Evolutionary conservation across 1,140 invertebrate genomes (phyloP), one percentile per base, ranked within the genome.

Genomic region (Orussus abietinus): DNA sequence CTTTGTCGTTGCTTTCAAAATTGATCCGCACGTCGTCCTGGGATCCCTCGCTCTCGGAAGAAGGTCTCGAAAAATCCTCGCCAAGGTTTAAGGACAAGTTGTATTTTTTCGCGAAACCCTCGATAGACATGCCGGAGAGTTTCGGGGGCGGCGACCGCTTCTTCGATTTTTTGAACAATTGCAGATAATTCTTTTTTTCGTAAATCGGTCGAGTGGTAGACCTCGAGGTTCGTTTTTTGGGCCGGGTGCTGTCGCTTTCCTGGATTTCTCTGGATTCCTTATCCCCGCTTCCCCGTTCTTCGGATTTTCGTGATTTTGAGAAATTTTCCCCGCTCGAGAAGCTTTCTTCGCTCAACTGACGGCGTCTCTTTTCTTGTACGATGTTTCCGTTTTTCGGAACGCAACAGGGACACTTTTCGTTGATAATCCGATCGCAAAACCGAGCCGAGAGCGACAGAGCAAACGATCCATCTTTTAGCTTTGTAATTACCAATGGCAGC

Each of bases 401-500:
- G 29, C 55, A 65, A 9, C 64, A 66, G 3, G 61, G 56, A 38
- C 66, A 69, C 17, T 62, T 56, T 30, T 45, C 48, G 6, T 52
- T 56, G 9, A 64, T 13, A 21, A 65, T 25, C 0, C 48, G 15
- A 11, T 69, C 53, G 4, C 65, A 69, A 11, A 67, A 44, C 11
- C 51, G 51, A 4, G 57, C 56, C 0, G 65, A 63, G 9, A 71
- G 39, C 4, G 54, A 57, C 5, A 72, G 36, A 2, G 48, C 28
- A 9, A 61, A 65, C 4, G 62, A 62, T 11, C 63, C 66, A 29
- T 72, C 65, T 9, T 51, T 15, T 15, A 59, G 19, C 49, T 35
- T 59, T 38, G 30, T 55, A 38, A 69, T 57, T 1, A 52, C 64
- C 22, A 72, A 11, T 0, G 69, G 69, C 20, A 72, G 37, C 14